phyloP scores from a whole-genome alignment of 2,888 invertebrate genomes.

The Eristalis intricaria region DNA sequence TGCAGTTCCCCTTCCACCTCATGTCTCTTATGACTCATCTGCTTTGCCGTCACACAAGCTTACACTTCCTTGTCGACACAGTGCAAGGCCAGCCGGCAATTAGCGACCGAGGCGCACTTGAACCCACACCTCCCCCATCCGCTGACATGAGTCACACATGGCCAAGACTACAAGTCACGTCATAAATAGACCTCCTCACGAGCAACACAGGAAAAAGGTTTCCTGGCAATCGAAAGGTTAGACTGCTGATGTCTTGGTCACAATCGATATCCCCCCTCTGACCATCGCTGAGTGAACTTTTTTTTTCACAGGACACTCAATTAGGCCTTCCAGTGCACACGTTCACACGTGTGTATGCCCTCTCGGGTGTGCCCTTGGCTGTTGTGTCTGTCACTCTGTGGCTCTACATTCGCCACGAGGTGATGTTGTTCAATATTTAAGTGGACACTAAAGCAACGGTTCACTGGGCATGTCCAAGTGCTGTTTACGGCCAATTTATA shows the following conservation, averaged over 20 bases:
- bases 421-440: slow-evolving; percentile 22
- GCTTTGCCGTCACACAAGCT: background rate
- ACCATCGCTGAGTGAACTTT: background rate
- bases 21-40: background rate
- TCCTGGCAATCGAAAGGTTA: slow-evolving; percentile 15
- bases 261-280: slow-evolving; percentile 23
- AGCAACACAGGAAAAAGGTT: background rate
- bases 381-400: background rate
- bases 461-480: slow-evolving; percentile 60
- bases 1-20: background rate
- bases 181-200: background rate
- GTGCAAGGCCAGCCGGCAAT: background rate
- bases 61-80: background rate
- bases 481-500: slow-evolving; percentile 55
- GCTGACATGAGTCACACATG: slow-evolving; percentile 2
- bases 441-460: slow-evolving; percentile 14
- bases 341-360: background rate
- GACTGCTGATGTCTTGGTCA: slow-evolving; percentile 7
- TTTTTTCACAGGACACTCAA: slow-evolving; percentile 11
- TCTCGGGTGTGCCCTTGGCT: background rate
- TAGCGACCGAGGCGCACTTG: background rate
- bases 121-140: background rate
- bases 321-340: background rate
- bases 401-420: background rate
- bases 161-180: background rate